phyloP scores from a whole-genome alignment of 2,113 vertebrate genomes.

The Gavialis gangeticus region DNA sequence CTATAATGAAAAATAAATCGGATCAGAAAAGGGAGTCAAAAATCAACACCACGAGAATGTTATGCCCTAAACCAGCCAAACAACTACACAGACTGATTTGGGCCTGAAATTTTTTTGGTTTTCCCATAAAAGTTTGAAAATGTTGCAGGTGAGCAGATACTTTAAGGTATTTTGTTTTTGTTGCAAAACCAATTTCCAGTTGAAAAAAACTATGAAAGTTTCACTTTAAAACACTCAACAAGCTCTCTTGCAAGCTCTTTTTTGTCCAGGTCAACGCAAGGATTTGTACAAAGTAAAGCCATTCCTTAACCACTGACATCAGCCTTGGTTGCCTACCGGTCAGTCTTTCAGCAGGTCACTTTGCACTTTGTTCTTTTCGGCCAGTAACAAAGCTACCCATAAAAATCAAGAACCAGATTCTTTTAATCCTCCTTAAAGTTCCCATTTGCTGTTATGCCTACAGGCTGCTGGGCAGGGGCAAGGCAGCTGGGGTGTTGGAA shows the following conservation, averaged over 20 bases:
- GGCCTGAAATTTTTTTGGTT: neutral
- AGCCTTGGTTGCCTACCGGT: neutral
- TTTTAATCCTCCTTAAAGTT: neutral
- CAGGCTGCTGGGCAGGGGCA: neutral
- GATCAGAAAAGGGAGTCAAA: neutral
- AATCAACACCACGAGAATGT: neutral
- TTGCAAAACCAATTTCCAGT: neutral
- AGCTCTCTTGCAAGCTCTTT: neutral
- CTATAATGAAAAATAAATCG: neutral
- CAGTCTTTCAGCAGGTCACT: neutral
- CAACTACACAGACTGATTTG: neutral
- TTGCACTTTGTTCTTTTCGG: neutral
- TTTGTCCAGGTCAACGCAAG: neutral
- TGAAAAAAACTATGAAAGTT: neutral
- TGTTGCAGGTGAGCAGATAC: too few species aligned
- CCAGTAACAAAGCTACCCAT: neutral
- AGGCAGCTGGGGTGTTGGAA: too few species aligned
- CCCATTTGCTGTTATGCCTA: neutral
- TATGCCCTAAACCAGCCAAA: neutral
- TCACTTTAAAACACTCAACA: neutral
- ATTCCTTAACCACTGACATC: neutral
- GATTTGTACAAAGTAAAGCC: neutral
- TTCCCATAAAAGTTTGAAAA: neutral
- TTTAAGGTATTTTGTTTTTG: neutral
- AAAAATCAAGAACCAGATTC: neutral